Conservation (phyloP, 2,888 invertebrate genomes). For the Augiades crinisus region DNA sequence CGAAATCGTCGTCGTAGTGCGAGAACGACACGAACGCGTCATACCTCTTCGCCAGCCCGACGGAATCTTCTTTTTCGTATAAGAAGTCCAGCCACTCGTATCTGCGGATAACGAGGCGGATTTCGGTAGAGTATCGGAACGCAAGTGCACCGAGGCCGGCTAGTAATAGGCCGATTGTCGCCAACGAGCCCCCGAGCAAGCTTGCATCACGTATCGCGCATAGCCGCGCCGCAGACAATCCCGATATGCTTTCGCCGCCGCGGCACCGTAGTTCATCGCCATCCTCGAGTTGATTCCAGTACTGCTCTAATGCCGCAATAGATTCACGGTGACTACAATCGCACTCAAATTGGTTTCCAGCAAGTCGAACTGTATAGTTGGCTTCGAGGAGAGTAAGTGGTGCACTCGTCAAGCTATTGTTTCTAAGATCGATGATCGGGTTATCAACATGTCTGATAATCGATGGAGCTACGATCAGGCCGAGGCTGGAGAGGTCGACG, state of each 20-base stretch:
- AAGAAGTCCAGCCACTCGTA: background rate
- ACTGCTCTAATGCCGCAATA: background rate
- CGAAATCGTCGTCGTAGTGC: conserved; percentile 87
- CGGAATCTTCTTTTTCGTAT: background rate
- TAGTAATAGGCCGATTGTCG: background rate
- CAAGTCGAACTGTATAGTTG: background rate
- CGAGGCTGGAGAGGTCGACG: background rate
- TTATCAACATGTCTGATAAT: background rate
- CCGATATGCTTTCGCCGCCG: background rate
- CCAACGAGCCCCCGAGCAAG: background rate
- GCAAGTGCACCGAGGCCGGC: background rate
- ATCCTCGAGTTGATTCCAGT: background rate
- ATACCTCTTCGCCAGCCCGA: conserved; percentile 52
- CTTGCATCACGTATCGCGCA: background rate
- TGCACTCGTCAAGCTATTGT: background rate
- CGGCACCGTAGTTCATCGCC: background rate
- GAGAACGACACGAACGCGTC: conserved; percentile 92
- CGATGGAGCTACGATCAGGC: background rate
- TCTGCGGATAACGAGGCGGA: background rate
- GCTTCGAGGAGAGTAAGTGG: background rate
- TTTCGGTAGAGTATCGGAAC: background rate
- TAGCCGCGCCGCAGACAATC: background rate
- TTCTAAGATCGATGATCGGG: background rate
- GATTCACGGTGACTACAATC: background rate
- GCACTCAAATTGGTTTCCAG: background rate